phyloP scores from a whole-genome alignment of 1,140 invertebrate species.

The Drosophila takahashii region DNA sequence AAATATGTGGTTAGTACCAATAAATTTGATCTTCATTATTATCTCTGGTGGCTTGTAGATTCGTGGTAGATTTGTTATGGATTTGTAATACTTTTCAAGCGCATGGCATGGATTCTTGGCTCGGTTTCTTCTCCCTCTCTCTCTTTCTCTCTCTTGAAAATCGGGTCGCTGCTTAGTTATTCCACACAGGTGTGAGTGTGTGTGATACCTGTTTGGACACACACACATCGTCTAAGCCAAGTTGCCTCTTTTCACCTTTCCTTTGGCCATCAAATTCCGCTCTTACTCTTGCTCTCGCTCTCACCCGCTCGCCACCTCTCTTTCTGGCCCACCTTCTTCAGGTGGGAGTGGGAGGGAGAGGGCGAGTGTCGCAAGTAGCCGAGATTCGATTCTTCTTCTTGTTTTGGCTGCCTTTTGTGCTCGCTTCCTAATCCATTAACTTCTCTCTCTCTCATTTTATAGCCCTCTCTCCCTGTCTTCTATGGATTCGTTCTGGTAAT shows the following conservation, averaged over 20 bases:
- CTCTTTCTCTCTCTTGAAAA: conserved; percentile 40
- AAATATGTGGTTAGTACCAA: neutral
- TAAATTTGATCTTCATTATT: neutral
- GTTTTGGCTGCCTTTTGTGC: conserved; percentile 40
- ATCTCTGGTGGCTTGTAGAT: neutral
- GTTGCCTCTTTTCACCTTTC: conserved; percentile 77
- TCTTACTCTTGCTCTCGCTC: conserved; percentile 45
- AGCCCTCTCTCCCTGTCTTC: conserved; percentile 1
- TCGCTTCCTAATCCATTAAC: conserved; percentile 63
- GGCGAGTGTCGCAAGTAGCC: conserved; percentile 19
- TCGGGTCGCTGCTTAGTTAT: conserved; percentile 77
- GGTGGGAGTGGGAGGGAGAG: conserved; percentile 21
- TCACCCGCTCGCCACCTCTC: conserved; percentile 6
- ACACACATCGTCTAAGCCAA: conserved; percentile 55
- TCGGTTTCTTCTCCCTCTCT: conserved; percentile 24
- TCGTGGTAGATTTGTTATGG: conserved; percentile 23
- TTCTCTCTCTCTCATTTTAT: conserved; percentile 27
- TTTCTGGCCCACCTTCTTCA: neutral
- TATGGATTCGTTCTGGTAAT: conserved; percentile 19
- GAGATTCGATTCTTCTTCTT: conserved; percentile 36
- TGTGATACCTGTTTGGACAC: conserved; percentile 52
- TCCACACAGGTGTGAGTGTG: conserved; percentile 58
- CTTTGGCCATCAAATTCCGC: conserved; percentile 61
- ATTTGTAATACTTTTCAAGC: conserved; percentile 30
- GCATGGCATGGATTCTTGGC: conserved; percentile 40